Evolutionary conservation across 2,888 invertebrate genomes (phyloP), one percentile per base, ranked within the genome.

Genomic region (Baronia brevicornis): DNA sequence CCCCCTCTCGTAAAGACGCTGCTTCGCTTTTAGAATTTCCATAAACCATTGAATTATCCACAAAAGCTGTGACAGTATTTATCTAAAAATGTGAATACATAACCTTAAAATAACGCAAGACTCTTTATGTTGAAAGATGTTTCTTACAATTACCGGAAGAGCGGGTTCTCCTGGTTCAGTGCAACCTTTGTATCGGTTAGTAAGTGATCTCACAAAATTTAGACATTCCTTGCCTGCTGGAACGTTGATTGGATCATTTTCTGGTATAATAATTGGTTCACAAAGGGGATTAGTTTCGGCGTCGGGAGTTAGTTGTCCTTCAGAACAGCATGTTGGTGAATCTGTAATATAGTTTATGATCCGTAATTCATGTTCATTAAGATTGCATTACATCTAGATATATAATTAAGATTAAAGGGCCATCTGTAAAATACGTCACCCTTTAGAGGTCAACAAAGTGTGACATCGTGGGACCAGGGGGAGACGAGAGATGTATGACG

Each of bases 41-140:
- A 5, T 33, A 33, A 5, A 23, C 23, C 7, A 33, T 9, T 3
- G 33, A 33, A 6, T 23, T 12, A 28, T 33, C 33, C 33, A 33
- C 28, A n/a, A 23, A 33, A 3, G 34, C 12, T 4, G 34, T 34
- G 10, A 34, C 34, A 5, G 24, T 19, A 12, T 15, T 21, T 11
- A 33, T 26, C 32, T 33, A 13, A 8, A 8, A 33, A n/a, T 15
- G 5, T 9, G 22, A 24, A 4, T 2, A 24, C 5, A 23, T 8
- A n/a, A n/a, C n/a, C n/a, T n/a, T n/a, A n/a, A n/a, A n/a, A n/a
- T n/a, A n/a, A n/a, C n/a, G n/a, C n/a, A n/a, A n/a, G n/a, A n/a
- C n/a, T n/a, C n/a, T n/a, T n/a, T 11, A 22, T 3, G 10, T 21
- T 21, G 5, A 11, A 22, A 22, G 6, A 22, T 3, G n/a, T 11